A percentile compares a stretch with the other conserved stretches of the same genome.
Conservation (phyloP, 2,797 vertebrate genomes). For the Sebastes oblongus region DNA sequence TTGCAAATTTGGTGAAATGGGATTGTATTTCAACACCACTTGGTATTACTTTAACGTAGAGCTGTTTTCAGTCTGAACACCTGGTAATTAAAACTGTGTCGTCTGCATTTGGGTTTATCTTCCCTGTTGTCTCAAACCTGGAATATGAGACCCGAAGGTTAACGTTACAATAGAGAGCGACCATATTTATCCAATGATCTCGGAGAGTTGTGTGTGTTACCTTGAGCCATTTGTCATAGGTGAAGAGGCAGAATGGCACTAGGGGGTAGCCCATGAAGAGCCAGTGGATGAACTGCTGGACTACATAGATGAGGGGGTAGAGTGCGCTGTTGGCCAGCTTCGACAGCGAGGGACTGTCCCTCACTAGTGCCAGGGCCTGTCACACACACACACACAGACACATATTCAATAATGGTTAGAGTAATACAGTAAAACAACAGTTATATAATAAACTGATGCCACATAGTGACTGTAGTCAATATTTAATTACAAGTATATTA, state of each 20-base stretch:
- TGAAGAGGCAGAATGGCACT: conserved; percentile 95
- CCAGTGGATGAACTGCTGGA: conserved; percentile 94
- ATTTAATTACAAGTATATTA: neutral
- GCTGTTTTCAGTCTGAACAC: neutral
- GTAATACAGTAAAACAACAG: neutral
- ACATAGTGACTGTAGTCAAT: conserved; percentile 1
- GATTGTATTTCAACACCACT: neutral
- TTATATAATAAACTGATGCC: neutral
- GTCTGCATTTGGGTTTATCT: neutral
- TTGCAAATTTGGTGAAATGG: neutral
- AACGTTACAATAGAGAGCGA: neutral
- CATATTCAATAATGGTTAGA: neutral
- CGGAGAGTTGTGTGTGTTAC: conserved; percentile 67
- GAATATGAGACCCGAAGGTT: neutral
- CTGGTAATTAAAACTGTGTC: neutral
- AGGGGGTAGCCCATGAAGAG: conserved; percentile 97
- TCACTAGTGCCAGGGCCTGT: conserved; percentile 85
- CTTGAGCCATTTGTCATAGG: conserved; percentile 97
- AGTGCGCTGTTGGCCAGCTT: conserved; percentile 82
- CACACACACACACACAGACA: conserved; percentile 24
- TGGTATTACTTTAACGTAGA: neutral
- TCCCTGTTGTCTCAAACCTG: neutral
- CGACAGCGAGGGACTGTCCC: conserved; percentile 86
- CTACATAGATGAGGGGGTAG: conserved; percentile 86
- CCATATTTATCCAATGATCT: neutral